A percentile compares a stretch with the other conserved stretches of the same genome.
These are phyloP conservation scores for Clitarchus hookeri DNA, from an alignment of 2,888 invertebrate genomes.

Conservation along the genomic window DNA sequence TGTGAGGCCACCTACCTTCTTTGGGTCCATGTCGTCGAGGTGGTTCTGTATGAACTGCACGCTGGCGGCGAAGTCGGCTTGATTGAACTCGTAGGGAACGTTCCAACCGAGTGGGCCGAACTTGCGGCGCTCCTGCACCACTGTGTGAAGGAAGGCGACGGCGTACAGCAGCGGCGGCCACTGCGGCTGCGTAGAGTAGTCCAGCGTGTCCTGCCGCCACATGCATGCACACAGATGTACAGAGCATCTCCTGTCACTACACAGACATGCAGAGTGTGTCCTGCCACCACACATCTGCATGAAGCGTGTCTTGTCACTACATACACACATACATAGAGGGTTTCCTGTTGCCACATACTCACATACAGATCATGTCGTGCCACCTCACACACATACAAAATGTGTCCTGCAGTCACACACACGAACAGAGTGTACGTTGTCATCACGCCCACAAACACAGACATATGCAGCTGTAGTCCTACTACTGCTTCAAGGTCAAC, in stretches of 20 bases:
- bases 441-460: no score
- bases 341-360: no score
- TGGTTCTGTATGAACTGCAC: conserved; percentile 97
- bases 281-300: no score
- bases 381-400: no score
- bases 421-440: no score
- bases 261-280: background rate
- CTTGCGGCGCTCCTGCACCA: conserved; percentile 92
- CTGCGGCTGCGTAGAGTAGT: conserved; percentile 87
- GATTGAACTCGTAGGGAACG: conserved; percentile 95
- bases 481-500: no score
- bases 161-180: conserved; percentile 95
- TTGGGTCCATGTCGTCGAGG: conserved; percentile 94
- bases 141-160: conserved; percentile 93
- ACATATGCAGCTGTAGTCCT: no score
- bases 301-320: no score
- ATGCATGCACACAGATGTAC: background rate
- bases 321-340: no score
- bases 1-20: conserved; percentile 62
- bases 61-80: conserved; percentile 93
- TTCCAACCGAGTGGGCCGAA: conserved; percentile 98
- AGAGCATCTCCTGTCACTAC: no score
- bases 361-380: no score
- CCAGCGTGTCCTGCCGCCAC: conserved; percentile 75
- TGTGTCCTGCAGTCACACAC: no score